phyloP scores from a whole-genome alignment of 2,113 vertebrate genomes.

The Halcyon senegalensis region DNA sequence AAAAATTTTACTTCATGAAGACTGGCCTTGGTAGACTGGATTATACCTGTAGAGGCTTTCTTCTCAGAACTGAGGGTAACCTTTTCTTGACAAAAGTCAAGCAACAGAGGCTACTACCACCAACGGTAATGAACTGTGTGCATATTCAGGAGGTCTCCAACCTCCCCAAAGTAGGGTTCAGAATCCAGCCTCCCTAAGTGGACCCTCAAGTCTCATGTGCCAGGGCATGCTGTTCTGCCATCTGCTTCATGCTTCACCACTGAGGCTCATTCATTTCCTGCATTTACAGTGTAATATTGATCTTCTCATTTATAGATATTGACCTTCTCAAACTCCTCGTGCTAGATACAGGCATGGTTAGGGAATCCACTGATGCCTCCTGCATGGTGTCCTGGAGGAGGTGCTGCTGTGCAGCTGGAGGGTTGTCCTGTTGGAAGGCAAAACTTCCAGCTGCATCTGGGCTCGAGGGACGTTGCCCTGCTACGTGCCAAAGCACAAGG shows the following conservation, averaged over 20 bases:
- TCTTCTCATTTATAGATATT: background rate
- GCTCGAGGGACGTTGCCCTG: background rate
- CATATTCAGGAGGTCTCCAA: background rate
- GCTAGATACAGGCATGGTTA: background rate
- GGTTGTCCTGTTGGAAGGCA: background rate
- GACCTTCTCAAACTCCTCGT: background rate
- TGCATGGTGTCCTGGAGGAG: background rate
- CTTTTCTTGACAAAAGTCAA: background rate
- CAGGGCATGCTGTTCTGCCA: background rate
- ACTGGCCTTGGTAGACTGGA: background rate
- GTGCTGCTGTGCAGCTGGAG: background rate
- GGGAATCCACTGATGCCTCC: background rate
- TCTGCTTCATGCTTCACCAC: background rate
- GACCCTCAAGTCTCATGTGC: background rate
- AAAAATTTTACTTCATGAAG: background rate
- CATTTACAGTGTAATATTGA: background rate
- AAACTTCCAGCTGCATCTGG: background rate
- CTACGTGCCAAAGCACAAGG: background rate
- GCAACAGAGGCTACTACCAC: background rate
- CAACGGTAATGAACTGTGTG: rapidly evolving
- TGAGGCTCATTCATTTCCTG: background rate
- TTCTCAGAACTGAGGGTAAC: background rate
- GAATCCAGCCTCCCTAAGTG: background rate
- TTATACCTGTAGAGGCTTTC: background rate
- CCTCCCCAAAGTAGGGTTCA: background rate